Evolutionary conservation across 2,888 invertebrate genomes (phyloP), one percentile per base, ranked within the genome.

Genomic region (Thereva nobilitata): DNA sequence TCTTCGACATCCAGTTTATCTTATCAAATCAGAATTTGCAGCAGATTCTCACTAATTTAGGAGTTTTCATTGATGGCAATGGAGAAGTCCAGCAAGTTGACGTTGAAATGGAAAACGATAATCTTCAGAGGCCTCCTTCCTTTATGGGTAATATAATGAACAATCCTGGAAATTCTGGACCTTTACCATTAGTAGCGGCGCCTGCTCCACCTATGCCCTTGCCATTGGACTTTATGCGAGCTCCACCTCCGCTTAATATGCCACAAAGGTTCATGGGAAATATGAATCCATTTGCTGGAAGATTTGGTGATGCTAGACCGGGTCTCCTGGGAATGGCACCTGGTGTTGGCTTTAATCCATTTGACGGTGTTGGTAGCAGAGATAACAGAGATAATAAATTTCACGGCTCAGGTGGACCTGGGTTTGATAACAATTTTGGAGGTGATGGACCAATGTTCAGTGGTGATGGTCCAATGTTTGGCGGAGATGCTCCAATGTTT

Each of bases 41-140:
- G 72, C 85, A 83, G 73, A 86, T 89, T 73, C 83, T 89, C 69
- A 82, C 84, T 4, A 87, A 86, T 77, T 80, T 89, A 70, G 87
- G 87, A 12, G 82, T 87, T 66, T 81, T 83, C 61, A 81, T 87
- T 47, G 83, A 83, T 72, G 86, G 86, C 71, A 85, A 83, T 72
- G 87, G 86, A 4, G 83, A 86, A 73, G 84, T 84, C 74, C 79
- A 73, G 1, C 76, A 76, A 65, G 64, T 76, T 64, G 75, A 77
- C 9, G 74, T 73, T 44, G 76, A 78, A 7, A 68, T 67, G 23
- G 69, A 74, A 54, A 55, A 55, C 47, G 54, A 68, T 49, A 23
- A 38, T 7, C 8, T 8, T 65, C 63, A 5, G 65, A 63, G 2
- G 38, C 6, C 50, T 40, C 23, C 23, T 23, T 1, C 1, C 23